Conservation (phyloP, 1,140 invertebrate genomes). For the Pseudomyrmex sp. region DNA sequence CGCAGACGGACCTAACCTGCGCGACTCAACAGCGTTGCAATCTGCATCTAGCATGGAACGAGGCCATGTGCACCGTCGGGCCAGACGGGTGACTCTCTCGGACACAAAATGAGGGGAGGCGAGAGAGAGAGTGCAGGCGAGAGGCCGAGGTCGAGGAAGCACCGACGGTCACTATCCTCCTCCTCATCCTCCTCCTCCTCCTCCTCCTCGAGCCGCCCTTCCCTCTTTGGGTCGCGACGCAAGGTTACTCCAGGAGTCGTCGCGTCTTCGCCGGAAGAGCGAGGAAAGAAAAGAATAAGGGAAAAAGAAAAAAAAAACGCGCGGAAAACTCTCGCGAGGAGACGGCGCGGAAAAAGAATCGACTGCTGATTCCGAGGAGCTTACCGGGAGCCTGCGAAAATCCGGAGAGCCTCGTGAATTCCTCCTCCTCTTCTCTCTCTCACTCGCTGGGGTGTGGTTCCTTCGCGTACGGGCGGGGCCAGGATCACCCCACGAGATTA, state of each 20-base stretch:
- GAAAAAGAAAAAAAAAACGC: neutral
- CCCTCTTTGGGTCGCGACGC: slow-evolving; percentile 5
- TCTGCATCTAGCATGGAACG: slow-evolving; percentile 77
- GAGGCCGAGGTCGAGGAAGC: slow-evolving; percentile 31
- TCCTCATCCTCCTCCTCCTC: neutral
- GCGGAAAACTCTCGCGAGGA: neutral
- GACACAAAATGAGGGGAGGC: neutral
- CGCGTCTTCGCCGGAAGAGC: neutral
- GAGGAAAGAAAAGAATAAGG: no score
- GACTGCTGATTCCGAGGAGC: slow-evolving; percentile 51
- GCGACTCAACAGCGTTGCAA: slow-evolving; percentile 70
- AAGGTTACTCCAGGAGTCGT: slow-evolving; percentile 46
- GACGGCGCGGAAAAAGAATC: slow-evolving; percentile 3
- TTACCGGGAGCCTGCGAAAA: slow-evolving; percentile 74
- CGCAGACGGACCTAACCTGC: slow-evolving; percentile 56
- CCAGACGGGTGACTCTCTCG: slow-evolving; percentile 6
- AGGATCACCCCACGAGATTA: slow-evolving; percentile 79
- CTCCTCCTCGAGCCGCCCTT: neutral
- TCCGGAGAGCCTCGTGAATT: slow-evolving; percentile 70
- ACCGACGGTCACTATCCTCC: neutral
- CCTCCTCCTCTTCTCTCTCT: slow-evolving; percentile 54
- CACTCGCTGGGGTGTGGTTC: slow-evolving; percentile 79
- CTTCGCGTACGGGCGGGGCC: slow-evolving; percentile 76
- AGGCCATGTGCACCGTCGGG: slow-evolving; percentile 78
- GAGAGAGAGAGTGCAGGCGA: neutral